Evolutionary conservation across 2,797 vertebrate species (phyloP).

Genomic region (Enteromius paludinosus): DNA sequence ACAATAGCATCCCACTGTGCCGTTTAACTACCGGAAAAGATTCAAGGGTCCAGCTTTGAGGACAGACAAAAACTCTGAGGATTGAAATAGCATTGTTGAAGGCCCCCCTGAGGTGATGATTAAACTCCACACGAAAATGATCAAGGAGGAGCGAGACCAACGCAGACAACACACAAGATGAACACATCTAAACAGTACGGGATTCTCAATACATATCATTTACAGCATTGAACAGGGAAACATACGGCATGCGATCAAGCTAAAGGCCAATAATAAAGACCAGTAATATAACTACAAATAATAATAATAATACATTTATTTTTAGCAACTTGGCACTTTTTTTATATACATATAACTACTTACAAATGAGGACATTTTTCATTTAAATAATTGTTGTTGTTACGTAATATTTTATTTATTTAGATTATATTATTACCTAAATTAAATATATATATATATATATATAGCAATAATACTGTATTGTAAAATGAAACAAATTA

Average conservation of each 20-base stretch:
- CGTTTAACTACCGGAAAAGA: slow-evolving; percentile 31
- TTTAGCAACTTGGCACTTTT: too few species aligned
- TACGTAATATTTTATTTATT: not conserved
- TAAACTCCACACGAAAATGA: slow-evolving; percentile 17
- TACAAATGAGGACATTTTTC: too few species aligned
- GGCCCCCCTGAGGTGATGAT: slow-evolving; percentile 31
- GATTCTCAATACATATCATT: not conserved
- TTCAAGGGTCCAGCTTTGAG: slow-evolving; percentile 16
- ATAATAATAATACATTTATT: not conserved
- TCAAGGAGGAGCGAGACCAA: slow-evolving; percentile 4
- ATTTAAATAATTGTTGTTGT: not conserved
- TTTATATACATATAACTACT: too few species aligned
- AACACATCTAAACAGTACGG: not conserved
- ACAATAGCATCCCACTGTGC: slow-evolving; percentile 33
- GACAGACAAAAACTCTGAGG: slow-evolving; percentile 15
- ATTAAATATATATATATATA: not conserved
- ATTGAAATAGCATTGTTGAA: slow-evolving; percentile 25
- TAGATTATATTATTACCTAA: not conserved
- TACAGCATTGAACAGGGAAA: not conserved
- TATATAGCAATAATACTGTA: not conserved
- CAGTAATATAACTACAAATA: not conserved
- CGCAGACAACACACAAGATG: not conserved
- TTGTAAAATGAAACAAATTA: not conserved
- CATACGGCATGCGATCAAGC: not conserved
- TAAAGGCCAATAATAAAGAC: not conserved